Conservation (phyloP, 2,888 invertebrate species). For the Brenthis daphne region DNA sequence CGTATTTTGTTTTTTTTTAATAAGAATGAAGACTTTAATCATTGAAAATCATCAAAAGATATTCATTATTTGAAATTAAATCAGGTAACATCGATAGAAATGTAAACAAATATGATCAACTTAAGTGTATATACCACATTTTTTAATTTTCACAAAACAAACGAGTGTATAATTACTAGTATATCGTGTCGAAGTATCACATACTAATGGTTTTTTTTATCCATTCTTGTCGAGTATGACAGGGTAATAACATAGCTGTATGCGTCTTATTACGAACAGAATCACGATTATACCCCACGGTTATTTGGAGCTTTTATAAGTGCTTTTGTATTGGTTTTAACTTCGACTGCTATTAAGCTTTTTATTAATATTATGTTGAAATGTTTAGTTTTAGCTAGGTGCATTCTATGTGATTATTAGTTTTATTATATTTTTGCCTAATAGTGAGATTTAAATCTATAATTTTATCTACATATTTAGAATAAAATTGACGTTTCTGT, state of each 20-base stretch:
- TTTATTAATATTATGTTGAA: not conserved
- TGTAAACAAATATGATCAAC: not conserved
- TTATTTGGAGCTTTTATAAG: conserved; percentile 29
- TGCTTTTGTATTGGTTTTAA: conserved; percentile 43
- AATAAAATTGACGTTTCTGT: too few relatives aligned
- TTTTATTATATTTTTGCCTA: too few relatives aligned
- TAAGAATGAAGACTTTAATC: too few relatives aligned
- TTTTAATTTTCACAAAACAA: conserved; percentile 15
- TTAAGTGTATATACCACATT: conserved; percentile 4
- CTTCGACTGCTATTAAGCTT: conserved; percentile 36
- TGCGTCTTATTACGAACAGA: conserved; percentile 41
- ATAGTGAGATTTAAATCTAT: too few relatives aligned
- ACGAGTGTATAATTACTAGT: conserved; percentile 14
- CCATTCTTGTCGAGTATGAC: conserved; percentile 39
- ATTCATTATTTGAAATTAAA: too few relatives aligned
- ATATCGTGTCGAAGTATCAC: conserved; percentile 35
- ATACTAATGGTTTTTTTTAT: conserved; percentile 45
- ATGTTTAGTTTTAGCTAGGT: too few relatives aligned
- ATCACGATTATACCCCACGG: conserved; percentile 39
- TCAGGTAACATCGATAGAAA: not conserved
- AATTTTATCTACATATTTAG: too few relatives aligned
- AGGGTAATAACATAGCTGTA: conserved; percentile 46
- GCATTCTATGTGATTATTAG: too few relatives aligned
- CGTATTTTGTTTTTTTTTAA: too few relatives aligned
- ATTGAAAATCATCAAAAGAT: too few relatives aligned